Evolutionary conservation across 1,140 invertebrate species (phyloP).

Genomic region (Macrocentrus cingulum): DNA sequence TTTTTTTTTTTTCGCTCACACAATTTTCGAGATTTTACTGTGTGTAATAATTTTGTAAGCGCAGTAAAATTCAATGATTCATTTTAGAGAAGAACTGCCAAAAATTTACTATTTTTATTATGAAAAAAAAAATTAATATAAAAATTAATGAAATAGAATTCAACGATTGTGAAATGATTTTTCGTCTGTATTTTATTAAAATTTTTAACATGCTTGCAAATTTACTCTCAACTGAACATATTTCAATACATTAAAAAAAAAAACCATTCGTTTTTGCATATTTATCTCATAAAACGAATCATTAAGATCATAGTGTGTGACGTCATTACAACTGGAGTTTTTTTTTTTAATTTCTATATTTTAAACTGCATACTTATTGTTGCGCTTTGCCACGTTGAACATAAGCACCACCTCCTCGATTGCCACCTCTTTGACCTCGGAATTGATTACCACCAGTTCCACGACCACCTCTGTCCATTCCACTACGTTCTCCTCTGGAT

Average conservation of each 20-base stretch:
- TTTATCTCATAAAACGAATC: background rate
- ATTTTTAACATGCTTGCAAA: background rate
- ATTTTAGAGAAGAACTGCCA: background rate
- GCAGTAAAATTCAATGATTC: constrained; percentile 4
- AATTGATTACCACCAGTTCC: constrained; percentile 47
- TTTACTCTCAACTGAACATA: background rate
- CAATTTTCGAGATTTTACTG: background rate
- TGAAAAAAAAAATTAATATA: background rate
- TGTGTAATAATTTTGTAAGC: background rate
- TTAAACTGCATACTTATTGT: constrained; percentile 37
- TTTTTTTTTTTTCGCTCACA: background rate
- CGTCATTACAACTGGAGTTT: constrained; percentile 17
- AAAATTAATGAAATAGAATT: background rate
- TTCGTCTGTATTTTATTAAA: background rate
- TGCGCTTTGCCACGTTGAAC: constrained; percentile 43
- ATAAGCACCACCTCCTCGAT: constrained; percentile 38
- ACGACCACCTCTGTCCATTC: constrained; percentile 37
- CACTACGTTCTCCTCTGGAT: constrained; percentile 31
- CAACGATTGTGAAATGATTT: background rate
- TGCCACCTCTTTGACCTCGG: constrained; percentile 42
- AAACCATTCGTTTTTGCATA: no score
- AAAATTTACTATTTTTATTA: background rate
- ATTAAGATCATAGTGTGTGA: background rate
- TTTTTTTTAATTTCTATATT: constrained; percentile 15
- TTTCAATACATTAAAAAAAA: no score